phyloP scores from a whole-genome alignment of 2,113 vertebrate species.

The Todiramphus chloris region DNA sequence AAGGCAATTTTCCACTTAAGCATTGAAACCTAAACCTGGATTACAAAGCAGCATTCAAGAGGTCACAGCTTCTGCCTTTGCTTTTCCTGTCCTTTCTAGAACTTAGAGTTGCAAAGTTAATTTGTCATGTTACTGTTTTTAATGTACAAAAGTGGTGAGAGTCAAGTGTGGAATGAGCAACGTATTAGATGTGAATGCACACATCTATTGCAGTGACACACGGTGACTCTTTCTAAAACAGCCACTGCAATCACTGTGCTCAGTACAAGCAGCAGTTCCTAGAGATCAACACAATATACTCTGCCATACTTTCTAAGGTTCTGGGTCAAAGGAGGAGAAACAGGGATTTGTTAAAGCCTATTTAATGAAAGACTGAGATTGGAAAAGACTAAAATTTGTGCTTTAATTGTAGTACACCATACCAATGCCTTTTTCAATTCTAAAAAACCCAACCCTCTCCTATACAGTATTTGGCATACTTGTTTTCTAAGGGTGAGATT shows the following conservation, averaged over 20 bases:
- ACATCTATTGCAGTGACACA: background rate
- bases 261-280: background rate
- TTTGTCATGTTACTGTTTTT: background rate
- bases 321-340: background rate
- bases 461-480: background rate
- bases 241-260: background rate
- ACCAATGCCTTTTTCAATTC: background rate
- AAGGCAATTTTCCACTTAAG: slow-evolving; percentile 10
- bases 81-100: background rate
- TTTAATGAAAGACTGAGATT: background rate
- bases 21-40: background rate
- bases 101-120: background rate
- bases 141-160: background rate
- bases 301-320: background rate
- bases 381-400: background rate
- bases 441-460: background rate
- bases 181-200: background rate
- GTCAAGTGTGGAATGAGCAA: background rate
- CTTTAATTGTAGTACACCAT: background rate
- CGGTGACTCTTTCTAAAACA: background rate
- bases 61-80: background rate
- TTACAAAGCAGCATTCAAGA: background rate
- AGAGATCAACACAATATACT: background rate
- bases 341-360: background rate
- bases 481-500: slow-evolving; percentile 28